Conservation (phyloP, 2,797 vertebrate species). For the Oreochromis grahami region DNA sequence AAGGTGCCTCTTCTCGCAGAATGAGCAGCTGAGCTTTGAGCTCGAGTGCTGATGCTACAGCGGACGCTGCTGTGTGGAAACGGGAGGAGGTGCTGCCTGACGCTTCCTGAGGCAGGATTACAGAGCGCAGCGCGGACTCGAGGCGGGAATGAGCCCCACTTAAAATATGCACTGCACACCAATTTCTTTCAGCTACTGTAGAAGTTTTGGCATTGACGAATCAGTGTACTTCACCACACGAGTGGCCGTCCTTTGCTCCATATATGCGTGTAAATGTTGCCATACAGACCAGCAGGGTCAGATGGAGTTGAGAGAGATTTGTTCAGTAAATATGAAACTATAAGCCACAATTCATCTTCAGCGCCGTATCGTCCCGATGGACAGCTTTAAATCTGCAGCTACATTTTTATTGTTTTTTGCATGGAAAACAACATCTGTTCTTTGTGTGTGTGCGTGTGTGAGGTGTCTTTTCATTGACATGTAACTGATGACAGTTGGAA, state of each 20-base stretch:
- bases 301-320: not conserved
- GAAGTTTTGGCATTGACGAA: not conserved
- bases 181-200: not conserved
- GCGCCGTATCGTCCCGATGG: not conserved
- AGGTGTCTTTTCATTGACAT: not conserved
- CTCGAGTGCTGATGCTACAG: slow-evolving; percentile 44
- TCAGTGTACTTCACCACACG: not conserved
- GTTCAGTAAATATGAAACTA: not conserved
- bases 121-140: slow-evolving; percentile 35
- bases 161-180: not conserved
- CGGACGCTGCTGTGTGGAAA: slow-evolving; percentile 57
- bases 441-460: not conserved
- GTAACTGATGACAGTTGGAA: not conserved
- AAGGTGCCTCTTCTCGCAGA: slow-evolving; percentile 10
- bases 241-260: not conserved
- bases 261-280: not conserved
- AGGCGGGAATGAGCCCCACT: slow-evolving; percentile 45
- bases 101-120: slow-evolving; percentile 74
- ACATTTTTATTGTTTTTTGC: not conserved
- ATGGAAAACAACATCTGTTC: not conserved
- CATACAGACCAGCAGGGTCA: not conserved
- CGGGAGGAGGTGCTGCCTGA: slow-evolving; percentile 75
- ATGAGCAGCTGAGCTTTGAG: slow-evolving; percentile 23
- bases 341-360: not conserved
- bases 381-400: not conserved